These are phyloP conservation scores for Meriones unguiculatus DNA, from an alignment of 2,113 vertebrate species.

Conservation along the genomic window DNA sequence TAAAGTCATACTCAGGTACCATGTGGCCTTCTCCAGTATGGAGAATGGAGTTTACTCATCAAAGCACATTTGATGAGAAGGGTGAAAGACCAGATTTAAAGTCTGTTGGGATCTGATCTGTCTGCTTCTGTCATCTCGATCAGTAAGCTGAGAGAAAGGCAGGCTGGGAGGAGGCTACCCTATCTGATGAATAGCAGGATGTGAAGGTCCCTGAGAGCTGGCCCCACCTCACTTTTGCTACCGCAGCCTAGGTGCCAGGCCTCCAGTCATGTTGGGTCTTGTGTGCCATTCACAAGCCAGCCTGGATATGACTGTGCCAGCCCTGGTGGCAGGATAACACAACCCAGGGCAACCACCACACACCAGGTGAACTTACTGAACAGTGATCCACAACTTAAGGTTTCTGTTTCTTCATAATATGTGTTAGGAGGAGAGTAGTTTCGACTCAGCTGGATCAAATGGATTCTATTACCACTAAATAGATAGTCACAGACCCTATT, in stretches of 20 bases:
- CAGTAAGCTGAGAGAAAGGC: background rate
- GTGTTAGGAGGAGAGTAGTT: conserved; percentile 58
- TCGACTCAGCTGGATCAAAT: background rate
- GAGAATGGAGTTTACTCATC: background rate
- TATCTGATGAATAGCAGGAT: background rate
- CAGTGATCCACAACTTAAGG: conserved; percentile 6
- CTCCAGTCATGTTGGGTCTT: background rate
- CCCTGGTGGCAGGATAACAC: background rate
- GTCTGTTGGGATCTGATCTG: background rate
- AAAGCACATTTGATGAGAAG: background rate
- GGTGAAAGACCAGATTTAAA: background rate
- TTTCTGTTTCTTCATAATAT: conserved; percentile 63
- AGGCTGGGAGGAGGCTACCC: background rate
- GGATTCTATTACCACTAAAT: conserved; percentile 63
- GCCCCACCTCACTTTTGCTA: no score
- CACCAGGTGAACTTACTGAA: conserved; percentile 50
- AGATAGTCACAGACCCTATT: conserved; percentile 50
- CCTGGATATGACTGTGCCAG: background rate
- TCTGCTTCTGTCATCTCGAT: background rate
- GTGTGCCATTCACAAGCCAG: background rate
- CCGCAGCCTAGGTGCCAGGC: background rate
- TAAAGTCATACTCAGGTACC: background rate
- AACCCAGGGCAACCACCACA: background rate
- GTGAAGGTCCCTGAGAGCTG: accelerated
- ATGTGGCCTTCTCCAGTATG: background rate